These are phyloP conservation scores for Typhlichthys subterraneus DNA, from an alignment of 2,797 vertebrate genomes.

Conservation along the genomic window DNA sequence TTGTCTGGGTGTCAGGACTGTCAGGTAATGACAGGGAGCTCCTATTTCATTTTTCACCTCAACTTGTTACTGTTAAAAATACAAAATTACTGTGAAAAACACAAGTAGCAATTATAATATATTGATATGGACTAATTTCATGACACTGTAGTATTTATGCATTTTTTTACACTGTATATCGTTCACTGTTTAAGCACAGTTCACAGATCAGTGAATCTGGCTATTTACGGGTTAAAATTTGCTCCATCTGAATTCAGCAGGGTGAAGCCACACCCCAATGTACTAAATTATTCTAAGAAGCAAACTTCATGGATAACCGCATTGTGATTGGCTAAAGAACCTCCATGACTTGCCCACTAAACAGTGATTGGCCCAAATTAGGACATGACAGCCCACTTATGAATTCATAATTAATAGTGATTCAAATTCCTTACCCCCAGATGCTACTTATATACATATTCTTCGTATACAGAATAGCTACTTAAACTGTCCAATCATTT, in stretches of 20 bases:
- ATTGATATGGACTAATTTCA: background rate
- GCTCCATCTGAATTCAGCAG: slow-evolving; percentile 66
- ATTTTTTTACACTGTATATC: background rate
- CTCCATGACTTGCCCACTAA: slow-evolving; percentile 42
- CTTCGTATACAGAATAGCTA: too few relatives aligned
- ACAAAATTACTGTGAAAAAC: background rate
- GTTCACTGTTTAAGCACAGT: background rate
- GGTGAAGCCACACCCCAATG: slow-evolving; percentile 77
- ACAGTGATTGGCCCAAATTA: slow-evolving; percentile 67
- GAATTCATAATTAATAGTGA: slow-evolving; percentile 65
- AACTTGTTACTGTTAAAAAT: background rate
- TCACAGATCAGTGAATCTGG: slow-evolving; percentile 34
- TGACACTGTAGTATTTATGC: background rate
- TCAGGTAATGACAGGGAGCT: slow-evolving; percentile 25
- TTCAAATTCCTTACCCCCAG: slow-evolving; percentile 75
- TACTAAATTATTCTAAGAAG: slow-evolving; percentile 81
- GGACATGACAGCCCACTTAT: slow-evolving; percentile 38
- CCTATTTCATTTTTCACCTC: slow-evolving; percentile 17
- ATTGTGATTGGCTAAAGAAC: slow-evolving; percentile 72
- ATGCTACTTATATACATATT: slow-evolving; percentile 15
- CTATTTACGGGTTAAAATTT: slow-evolving; percentile 73
- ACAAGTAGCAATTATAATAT: background rate
- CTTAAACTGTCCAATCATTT: slow-evolving; percentile 16
- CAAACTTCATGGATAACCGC: slow-evolving; percentile 80
- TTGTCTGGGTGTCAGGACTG: slow-evolving; percentile 26